phyloP scores from a whole-genome alignment of 2,888 invertebrate genomes.

The Synanthedon tipuliformis region DNA sequence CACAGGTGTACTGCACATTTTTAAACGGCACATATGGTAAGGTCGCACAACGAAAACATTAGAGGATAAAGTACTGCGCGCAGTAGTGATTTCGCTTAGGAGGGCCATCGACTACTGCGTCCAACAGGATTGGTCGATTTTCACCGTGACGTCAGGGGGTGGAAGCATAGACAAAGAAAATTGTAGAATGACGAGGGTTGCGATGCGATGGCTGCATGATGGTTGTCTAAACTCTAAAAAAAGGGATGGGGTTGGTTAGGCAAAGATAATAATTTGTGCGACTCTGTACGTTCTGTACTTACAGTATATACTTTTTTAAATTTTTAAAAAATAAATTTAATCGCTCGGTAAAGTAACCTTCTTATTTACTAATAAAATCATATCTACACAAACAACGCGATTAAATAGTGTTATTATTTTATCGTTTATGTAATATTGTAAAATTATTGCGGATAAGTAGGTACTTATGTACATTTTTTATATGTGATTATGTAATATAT shows the following conservation, averaged over 20 bases:
- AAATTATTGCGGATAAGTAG: too few species aligned
- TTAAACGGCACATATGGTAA: constrained; percentile 36
- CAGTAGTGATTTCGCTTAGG: constrained; percentile 47
- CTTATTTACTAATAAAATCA: too few species aligned
- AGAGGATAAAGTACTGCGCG: constrained; percentile 45
- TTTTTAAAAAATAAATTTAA: too few species aligned
- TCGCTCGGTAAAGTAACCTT: too few species aligned
- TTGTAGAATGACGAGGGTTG: constrained; percentile 32
- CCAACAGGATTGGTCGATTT: constrained; percentile 74
- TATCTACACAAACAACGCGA: too few species aligned
- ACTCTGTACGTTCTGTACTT: too few species aligned
- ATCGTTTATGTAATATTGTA: too few species aligned
- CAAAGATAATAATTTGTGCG: too few species aligned
- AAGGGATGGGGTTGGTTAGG: not conserved
- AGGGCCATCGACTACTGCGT: constrained; percentile 61
- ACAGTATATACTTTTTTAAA: too few species aligned
- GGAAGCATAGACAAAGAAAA: constrained; percentile 59
- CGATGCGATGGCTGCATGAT: constrained; percentile 7
- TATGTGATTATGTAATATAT: too few species aligned
- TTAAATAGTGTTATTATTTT: too few species aligned
- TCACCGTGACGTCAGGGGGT: constrained; percentile 72
- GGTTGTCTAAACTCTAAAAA: not conserved
- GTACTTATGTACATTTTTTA: too few species aligned
- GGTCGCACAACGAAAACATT: constrained; percentile 58
- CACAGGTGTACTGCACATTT: constrained; percentile 38